Evolutionary conservation across 2,113 vertebrate genomes (phyloP).

Genomic region (Origma solitaria): DNA sequence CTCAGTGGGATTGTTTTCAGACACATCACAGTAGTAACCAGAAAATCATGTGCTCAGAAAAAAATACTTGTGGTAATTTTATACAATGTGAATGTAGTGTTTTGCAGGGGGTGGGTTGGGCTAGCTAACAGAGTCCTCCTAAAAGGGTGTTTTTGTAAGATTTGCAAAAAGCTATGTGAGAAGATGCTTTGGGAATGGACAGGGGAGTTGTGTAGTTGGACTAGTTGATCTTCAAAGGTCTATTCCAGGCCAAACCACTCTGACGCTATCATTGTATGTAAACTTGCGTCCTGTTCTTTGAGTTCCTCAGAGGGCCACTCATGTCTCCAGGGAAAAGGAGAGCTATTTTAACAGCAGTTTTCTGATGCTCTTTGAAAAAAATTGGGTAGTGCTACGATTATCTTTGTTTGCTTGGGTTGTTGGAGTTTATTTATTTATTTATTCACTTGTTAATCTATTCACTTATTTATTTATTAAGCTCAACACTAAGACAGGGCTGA

Average conservation of each 20-base stretch:
- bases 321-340: neutral
- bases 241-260: neutral
- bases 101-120: neutral
- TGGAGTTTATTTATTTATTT: neutral
- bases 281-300: neutral
- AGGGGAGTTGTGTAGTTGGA: neutral
- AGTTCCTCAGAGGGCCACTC: neutral
- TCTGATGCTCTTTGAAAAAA: neutral
- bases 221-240: neutral
- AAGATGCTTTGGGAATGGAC: neutral
- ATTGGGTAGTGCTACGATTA: neutral
- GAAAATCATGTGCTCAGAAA: neutral
- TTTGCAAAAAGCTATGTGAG: neutral
- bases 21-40: neutral
- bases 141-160: neutral
- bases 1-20: neutral
- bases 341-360: neutral
- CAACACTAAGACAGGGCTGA: neutral
- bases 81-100: neutral
- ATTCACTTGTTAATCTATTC: neutral
- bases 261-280: neutral
- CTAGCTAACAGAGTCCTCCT: neutral
- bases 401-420: neutral
- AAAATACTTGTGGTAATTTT: neutral
- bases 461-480: neutral